Conservation (phyloP, 1,140 invertebrate genomes). For the Achroia grisella region DNA sequence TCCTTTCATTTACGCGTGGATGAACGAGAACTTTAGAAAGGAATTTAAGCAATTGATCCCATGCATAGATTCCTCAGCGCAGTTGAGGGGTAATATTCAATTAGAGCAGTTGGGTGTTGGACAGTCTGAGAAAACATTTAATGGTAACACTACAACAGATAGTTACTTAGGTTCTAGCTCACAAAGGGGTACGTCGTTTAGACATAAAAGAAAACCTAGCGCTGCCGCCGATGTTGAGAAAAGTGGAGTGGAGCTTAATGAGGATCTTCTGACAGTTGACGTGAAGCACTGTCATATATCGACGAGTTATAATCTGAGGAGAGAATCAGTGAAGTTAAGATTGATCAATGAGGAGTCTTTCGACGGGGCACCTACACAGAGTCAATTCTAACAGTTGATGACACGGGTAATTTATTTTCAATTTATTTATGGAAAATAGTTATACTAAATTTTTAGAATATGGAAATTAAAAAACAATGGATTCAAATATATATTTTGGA, state of each 20-base stretch:
- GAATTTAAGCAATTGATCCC: slow-evolving; percentile 93
- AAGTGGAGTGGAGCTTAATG: slow-evolving; percentile 66
- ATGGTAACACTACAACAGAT: slow-evolving; percentile 78
- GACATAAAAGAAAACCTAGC: slow-evolving; percentile 63
- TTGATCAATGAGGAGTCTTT: slow-evolving; percentile 71
- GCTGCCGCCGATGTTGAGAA: slow-evolving; percentile 61
- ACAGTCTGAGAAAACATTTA: slow-evolving; percentile 80
- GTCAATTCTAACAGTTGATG: slow-evolving; percentile 65
- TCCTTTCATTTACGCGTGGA: slow-evolving; percentile 94
- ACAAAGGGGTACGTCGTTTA: slow-evolving; percentile 50
- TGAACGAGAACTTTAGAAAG: slow-evolving; percentile 98
- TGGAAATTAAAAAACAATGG: not conserved
- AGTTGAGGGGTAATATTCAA: slow-evolving; percentile 48
- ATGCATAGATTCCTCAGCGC: slow-evolving; percentile 77
- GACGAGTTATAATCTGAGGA: slow-evolving; percentile 63
- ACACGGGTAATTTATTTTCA: slow-evolving; percentile 37
- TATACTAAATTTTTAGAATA: not conserved
- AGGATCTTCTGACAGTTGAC: slow-evolving; percentile 58
- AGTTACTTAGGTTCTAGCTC: slow-evolving; percentile 59
- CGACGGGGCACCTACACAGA: slow-evolving; percentile 44
- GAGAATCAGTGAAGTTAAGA: slow-evolving; percentile 64
- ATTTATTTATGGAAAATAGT: not conserved
- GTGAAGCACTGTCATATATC: slow-evolving; percentile 67
- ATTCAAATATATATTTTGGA: not conserved
- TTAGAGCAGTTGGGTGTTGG: slow-evolving; percentile 61